Evolutionary conservation across 1,140 invertebrate species (phyloP).

Genomic region (Platyscapa corneri): DNA sequence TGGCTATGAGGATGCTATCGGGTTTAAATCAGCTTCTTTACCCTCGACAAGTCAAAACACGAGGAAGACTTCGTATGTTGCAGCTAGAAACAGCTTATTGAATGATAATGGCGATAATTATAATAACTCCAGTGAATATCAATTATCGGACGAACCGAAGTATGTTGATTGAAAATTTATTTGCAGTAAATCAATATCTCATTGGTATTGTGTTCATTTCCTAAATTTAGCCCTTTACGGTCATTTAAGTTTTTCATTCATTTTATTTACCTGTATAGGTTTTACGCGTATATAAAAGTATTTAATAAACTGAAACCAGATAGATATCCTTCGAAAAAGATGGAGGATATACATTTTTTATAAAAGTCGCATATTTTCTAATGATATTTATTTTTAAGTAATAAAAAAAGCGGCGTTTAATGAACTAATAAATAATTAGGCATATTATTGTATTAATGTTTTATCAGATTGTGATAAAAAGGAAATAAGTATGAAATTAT

Average conservation of each 20-base stretch:
- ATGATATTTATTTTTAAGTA: too few relatives aligned
- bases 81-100: background rate
- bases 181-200: background rate
- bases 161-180: constrained; percentile 3
- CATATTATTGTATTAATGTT: too few relatives aligned
- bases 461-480: too few relatives aligned
- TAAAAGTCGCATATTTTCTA: too few relatives aligned
- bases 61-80: background rate
- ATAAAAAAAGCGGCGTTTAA: too few relatives aligned
- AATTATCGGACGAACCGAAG: background rate
- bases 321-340: too few relatives aligned
- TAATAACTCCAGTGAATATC: background rate
- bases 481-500: too few relatives aligned
- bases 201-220: background rate
- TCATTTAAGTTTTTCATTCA: background rate
- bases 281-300: background rate
- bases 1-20: background rate
- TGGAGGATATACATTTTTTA: too few relatives aligned
- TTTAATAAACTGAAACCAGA: background rate
- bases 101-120: background rate
- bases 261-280: background rate
- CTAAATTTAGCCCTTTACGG: background rate
- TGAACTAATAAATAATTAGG: too few relatives aligned
- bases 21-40: background rate
- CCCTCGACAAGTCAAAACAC: background rate